Percentiles rank a stretch among this genome's conserved stretches.
phyloP scores from a whole-genome alignment of 2,113 vertebrate species.

The Cyphomyrus discorhynchus region DNA sequence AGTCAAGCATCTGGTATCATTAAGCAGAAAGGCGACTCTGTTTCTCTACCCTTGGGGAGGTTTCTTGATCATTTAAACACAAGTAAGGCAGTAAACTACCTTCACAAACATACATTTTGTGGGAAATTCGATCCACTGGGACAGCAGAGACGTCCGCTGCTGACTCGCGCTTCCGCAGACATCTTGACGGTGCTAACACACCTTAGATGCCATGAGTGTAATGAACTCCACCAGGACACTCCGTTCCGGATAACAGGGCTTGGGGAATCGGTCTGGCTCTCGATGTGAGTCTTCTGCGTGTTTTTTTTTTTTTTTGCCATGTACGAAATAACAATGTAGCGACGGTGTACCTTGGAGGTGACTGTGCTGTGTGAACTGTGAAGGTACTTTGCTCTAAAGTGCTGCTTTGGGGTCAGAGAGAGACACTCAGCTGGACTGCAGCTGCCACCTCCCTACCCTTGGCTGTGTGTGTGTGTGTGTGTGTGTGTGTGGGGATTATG shows the following conservation, averaged over 20 bases:
- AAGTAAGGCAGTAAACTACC: neutral
- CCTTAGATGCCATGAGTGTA: neutral
- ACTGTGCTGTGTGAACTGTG: conserved; percentile 14
- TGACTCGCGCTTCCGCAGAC: neutral
- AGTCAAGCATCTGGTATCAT: neutral
- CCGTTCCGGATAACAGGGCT: neutral
- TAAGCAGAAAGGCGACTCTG: neutral
- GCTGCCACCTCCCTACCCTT: conserved; percentile 7
- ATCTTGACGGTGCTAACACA: neutral
- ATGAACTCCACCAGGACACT: neutral
- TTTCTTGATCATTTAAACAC: neutral
- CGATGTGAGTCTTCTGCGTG: neutral
- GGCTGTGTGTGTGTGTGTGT: conserved; percentile 8
- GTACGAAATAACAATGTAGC: neutral
- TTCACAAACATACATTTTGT: neutral
- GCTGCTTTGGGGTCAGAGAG: conserved; percentile 32
- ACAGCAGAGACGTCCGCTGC: neutral
- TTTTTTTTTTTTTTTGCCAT: neutral
- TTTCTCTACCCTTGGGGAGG: neutral
- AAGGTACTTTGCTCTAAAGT: conserved; percentile 39
- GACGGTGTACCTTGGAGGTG: neutral
- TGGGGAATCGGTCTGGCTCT: neutral
- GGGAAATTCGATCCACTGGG: neutral
- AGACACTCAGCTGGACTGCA: conserved; percentile 30
- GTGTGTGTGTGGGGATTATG: neutral